A percentile compares a stretch with the other conserved stretches of the same genome.
Evolutionary conservation across 1,140 invertebrate species (phyloP).

Genomic region (Meteorus sp.): DNA sequence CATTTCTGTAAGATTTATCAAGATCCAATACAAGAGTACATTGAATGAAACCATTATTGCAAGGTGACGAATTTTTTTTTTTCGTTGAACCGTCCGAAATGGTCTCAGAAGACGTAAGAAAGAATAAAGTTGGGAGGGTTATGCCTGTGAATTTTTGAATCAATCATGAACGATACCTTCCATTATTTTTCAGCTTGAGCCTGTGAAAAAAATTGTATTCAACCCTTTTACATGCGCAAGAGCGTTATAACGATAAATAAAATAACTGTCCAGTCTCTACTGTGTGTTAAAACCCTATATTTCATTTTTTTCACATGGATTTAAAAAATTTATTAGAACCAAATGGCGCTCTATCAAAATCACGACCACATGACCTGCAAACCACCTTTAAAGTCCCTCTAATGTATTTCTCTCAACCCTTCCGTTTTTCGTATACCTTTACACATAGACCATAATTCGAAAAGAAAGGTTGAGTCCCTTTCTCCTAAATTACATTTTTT

Average conservation of each 20-base stretch:
- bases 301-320: slow-evolving; percentile 9
- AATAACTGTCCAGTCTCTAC: slow-evolving; percentile 17
- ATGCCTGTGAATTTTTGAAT: no score
- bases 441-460: not conserved
- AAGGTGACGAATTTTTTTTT: no score
- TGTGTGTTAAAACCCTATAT: slow-evolving; percentile 5
- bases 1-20: no score
- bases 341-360: slow-evolving; percentile 16
- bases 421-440: slow-evolving; percentile 7
- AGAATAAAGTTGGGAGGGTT: no score
- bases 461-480: not conserved
- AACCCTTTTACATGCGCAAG: slow-evolving; percentile 11
- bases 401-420: slow-evolving; percentile 27
- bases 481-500: slow-evolving; percentile 27
- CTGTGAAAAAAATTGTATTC: slow-evolving; percentile 9
- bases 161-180: slow-evolving; percentile 17
- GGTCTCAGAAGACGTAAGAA: not conserved
- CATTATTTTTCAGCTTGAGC: not conserved
- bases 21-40: no score
- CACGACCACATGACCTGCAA: slow-evolving; percentile 6
- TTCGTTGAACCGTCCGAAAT: slow-evolving; percentile 1
- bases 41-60: no score
- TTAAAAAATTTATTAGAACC: slow-evolving; percentile 22
- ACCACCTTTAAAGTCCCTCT: slow-evolving; percentile 7
- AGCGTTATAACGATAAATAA: not conserved